Evolutionary conservation across 2,797 vertebrate genomes (phyloP), one percentile per base, ranked within the genome.

Genomic region (Gymnopithys bicolor): DNA sequence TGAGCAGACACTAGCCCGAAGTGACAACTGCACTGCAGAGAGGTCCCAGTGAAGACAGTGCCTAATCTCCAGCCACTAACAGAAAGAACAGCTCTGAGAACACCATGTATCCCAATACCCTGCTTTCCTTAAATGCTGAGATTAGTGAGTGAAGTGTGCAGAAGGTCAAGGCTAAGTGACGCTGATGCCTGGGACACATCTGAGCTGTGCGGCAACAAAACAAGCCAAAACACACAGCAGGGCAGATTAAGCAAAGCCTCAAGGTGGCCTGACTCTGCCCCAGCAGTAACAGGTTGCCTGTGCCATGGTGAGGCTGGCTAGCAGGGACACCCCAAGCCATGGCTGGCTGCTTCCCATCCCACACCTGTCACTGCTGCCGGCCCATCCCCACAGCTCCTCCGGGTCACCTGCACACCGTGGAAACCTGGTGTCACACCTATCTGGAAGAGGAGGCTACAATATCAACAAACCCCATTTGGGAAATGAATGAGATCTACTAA

Each of bases 151-250:
- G 2, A 9, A 9, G 89, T 0, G 13, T 13, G 59, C 87, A 84
- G 89, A 86, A 96, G 87, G 87, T 94, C 94, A 95, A 23, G 87
- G 91, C 80, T 19, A 56, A 73, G 76, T 84, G 91, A 96, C 55
- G 91, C 79, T 35, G 87, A 86, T 60, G 95, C 85, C 84, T 49
- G 62, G 82, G 89, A 81, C 73, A 24, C 32, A 67, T 62, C 55
- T 0, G 66, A 90, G 93, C 46, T 0, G 16, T 66, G 33, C 2
- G 5, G 86, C 88, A 60, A 90, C 0, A 2, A 78, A 8, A 51
- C 41, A 10, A 95, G 94, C 76, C 87, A 93, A 91, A 96, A 88
- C 67, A 93, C 95, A 82, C 85, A 75, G 74, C 77, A 3, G 73
- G 49, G 66, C 66, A 89, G 94, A 96, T 92, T 90, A 79, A 58